Evolutionary conservation across 2,113 vertebrate genomes (phyloP), one percentile per base, ranked within the genome.

Genomic region (Tachysurus fulvidraco): DNA sequence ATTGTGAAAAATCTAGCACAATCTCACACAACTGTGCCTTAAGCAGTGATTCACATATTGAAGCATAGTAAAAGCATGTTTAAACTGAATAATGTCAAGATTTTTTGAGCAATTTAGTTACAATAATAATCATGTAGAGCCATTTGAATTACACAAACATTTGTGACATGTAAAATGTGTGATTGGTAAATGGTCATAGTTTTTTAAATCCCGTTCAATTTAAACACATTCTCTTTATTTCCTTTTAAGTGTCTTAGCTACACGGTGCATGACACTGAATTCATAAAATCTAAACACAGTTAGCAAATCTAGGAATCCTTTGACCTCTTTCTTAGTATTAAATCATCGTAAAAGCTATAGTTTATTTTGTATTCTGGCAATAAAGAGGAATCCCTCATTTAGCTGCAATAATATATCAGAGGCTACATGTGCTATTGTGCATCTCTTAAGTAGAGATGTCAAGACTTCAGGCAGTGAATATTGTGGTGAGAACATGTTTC

Each of bases 391-490:
- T 78, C 77, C 57, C 54, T 84, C 46, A 50, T 65, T n/a, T 36
- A 83, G 36, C 84, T 83, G 73, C 57, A 86, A 23, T 65, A 69
- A 83, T 83, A 88, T 59, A 86, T 55, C 79, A 83, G 73, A 19
- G 25, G 57, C 21, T 88, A 74, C 41, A 64, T 19, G 79, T 87
- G 62, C 79, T 87, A 74, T 64, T 82, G 79, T 86, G 67, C 69
- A 76, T 86, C 67, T 64, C 67, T 89, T 44, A 64, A 46, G 59
- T 25, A 67, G 83, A 78, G 60, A 81, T 28, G 36, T 28, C 44
- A 9, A 62, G 59, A 60, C 82, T 88, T 74, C 59, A 87, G 86
- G 81, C 59, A 78, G 81, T 83, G 80, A 54, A 78, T 65, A 78
- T 54, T 23, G 59, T 77, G 44, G 50, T 83, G 30, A 28, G 50